Percentiles rank a stretch among this genome's conserved stretches.
These are phyloP conservation scores for Chelon auratus DNA, from an alignment of 2,797 vertebrate genomes.

Conservation along the genomic window DNA sequence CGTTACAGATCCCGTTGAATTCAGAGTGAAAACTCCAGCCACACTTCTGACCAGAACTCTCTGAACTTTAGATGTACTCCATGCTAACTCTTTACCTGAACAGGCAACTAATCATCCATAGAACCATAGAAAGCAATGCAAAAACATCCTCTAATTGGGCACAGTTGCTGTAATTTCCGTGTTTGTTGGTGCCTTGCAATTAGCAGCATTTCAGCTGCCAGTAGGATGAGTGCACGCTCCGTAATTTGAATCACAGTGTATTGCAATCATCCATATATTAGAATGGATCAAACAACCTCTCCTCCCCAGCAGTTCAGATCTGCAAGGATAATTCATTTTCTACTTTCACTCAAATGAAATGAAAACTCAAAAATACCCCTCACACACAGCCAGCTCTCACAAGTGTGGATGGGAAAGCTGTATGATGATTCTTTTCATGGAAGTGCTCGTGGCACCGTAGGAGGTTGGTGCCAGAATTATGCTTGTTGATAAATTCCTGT, in stretches of 20 bases:
- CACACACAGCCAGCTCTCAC: constrained; percentile 25
- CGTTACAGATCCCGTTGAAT: constrained; percentile 10
- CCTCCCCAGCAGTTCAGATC: constrained; percentile 50
- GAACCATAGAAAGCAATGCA: constrained; percentile 43
- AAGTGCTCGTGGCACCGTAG: constrained; percentile 36
- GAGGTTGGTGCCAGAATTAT: constrained; percentile 51
- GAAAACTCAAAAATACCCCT: constrained; percentile 58
- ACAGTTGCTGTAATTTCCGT: constrained; percentile 72
- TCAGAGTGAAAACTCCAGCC: not conserved
- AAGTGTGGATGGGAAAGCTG: constrained; percentile 27
- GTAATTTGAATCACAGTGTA: constrained; percentile 68
- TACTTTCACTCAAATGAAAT: constrained; percentile 60
- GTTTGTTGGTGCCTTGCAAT: constrained; percentile 76
- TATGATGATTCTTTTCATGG: constrained; percentile 65
- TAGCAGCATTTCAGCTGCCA: constrained; percentile 65
- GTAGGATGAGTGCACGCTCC: constrained; percentile 57
- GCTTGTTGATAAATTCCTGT: constrained; percentile 65
- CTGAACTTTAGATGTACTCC: constrained; percentile 31
- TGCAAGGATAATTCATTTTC: constrained; percentile 45
- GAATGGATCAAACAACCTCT: constrained; percentile 68
- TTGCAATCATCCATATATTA: constrained; percentile 72
- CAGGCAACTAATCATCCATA: constrained; percentile 62
- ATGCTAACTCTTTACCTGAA: constrained; percentile 47
- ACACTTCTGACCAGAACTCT: constrained; percentile 34
- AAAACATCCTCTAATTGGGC: constrained; percentile 73